Base-by-base conservation (phyloP, 2,113 vertebrate species). In the Engraulis encrasicolus region DNA sequence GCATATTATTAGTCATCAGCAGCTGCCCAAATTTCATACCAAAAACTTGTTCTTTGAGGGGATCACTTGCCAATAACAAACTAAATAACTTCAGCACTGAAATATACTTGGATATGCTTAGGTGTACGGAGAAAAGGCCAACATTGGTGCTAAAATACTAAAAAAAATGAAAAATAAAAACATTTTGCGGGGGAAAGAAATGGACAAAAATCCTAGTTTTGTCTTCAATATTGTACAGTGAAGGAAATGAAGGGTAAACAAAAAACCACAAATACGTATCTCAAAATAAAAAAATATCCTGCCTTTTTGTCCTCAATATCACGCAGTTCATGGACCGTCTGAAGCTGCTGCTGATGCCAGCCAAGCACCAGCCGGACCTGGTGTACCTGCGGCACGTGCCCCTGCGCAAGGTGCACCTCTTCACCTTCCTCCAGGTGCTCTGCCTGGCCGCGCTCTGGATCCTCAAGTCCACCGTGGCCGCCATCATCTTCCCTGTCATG, bases 401-500 rank as follows among this genome's bases (percentile, higher is more conserved):
- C 0, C 95, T 99, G 79, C 96, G 98, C 87, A 95, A 98, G 78
- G 97, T 99, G 61, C 98, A 99, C 87, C 95, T 99, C 49, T 99
- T 99, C 94, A 99, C 98, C 49, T 99, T 98, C 91, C 92, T 99
- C 87, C 98, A 99, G 92, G 84, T 96, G 58, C 86, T 99, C 40
- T 99, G 98, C 88, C 89, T 99, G 90, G 97, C 97, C 9, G 92
- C 99, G 78, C 98, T 99, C 83, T 99, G 98, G 98, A 94, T 99
- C 90, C 97, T 99, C 85, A 99, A 99, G 91, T 99, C 98, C 50
- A 99, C 98, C 0, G 98, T 99, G 91, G 98, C 98, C n/a, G 98
- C 98, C 83, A 99, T 99, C 84, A 86, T 99, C 77, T 99, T 99
- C 90, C 98, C 98, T 12, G 97, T 99, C 88, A 99, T 99, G 98